Evolutionary conservation across 2,113 vertebrate genomes (phyloP).

Genomic region (Tringa solitaria): DNA sequence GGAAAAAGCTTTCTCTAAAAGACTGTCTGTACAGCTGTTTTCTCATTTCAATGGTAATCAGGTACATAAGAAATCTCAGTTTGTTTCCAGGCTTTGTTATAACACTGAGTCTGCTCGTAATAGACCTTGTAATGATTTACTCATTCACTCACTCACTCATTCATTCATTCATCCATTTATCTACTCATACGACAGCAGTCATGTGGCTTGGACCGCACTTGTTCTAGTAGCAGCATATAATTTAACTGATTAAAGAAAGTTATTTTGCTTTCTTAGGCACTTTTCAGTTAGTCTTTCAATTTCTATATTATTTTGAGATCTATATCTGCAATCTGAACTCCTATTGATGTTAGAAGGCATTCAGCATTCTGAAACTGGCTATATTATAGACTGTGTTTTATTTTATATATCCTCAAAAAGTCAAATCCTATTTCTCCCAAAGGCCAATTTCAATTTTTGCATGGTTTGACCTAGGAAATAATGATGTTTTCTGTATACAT

Average conservation of each 20-base stretch:
- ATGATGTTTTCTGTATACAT: not conserved
- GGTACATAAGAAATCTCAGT: not conserved
- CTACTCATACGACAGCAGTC: not conserved
- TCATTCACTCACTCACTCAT: not conserved
- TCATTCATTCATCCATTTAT: slow-evolving; percentile 36
- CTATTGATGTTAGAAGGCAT: not conserved
- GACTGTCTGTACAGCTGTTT: not conserved
- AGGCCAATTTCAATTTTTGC: not conserved
- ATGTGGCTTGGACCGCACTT: not conserved
- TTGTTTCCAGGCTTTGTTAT: not conserved
- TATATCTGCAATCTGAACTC: not conserved
- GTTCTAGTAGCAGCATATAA: not conserved
- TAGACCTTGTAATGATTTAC: slow-evolving; percentile 62
- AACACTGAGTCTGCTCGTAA: slow-evolving; percentile 4
- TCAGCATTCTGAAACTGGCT: not conserved
- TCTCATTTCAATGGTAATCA: not conserved
- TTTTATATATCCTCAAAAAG: not conserved
- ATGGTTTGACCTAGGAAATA: not conserved
- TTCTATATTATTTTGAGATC: not conserved
- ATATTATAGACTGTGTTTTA: not conserved
- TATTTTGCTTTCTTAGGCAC: not conserved
- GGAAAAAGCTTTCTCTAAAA: not conserved
- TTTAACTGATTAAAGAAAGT: not conserved
- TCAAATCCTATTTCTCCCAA: not conserved
- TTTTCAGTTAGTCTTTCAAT: not conserved